Base-by-base conservation (phyloP, 2,888 invertebrate species). In the Formica aserva region DNA sequence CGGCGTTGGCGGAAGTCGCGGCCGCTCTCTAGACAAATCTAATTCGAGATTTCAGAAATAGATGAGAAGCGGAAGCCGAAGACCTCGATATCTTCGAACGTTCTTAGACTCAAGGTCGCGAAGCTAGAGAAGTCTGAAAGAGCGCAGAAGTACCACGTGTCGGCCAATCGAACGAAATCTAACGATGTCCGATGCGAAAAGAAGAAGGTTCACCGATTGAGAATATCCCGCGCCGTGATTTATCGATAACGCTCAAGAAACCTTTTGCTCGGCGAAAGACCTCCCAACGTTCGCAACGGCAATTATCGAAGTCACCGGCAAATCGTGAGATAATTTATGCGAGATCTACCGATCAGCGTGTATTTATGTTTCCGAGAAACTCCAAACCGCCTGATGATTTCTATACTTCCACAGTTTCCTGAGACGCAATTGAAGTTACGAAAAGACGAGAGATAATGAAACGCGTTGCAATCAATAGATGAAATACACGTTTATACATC, bases 71-170 rank as follows among this genome's bases (percentile, higher is more conserved):
- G 52, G 52, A 60, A 67, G 35, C 38, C 41, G 57, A 82, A 45
- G 71, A 22, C 45, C 22, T 18, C 48, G 63, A 32, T 29, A 26
- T 82, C 48, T 48, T 60, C 48, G 55, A 83, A 80, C 82, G 65
- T 57, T 81, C 82, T 63, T 80, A 85, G 86, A 71, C 60, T 74
- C 87, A 87, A 88, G 88, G 86, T 88, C 88, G 85, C 66, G 41
- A 62, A 52, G 26, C 45, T 35, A 41, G 48, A 22, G 69, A 41
- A 69, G 48, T 22, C 35, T 18, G 52, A 18, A 62, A 57, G 41
- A 74, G 48, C 9, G 63, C n/a, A 29, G 69, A 62, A 41, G 35
- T 8, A 13, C 18, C 35, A 52, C 35, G 57, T 13, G 55, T 55
- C 32, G 65, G 26, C 62, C 81, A 74, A 87, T 84, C 82, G 60